Conservation (phyloP, 2,113 vertebrate genomes). For the Varanus salvator region DNA sequence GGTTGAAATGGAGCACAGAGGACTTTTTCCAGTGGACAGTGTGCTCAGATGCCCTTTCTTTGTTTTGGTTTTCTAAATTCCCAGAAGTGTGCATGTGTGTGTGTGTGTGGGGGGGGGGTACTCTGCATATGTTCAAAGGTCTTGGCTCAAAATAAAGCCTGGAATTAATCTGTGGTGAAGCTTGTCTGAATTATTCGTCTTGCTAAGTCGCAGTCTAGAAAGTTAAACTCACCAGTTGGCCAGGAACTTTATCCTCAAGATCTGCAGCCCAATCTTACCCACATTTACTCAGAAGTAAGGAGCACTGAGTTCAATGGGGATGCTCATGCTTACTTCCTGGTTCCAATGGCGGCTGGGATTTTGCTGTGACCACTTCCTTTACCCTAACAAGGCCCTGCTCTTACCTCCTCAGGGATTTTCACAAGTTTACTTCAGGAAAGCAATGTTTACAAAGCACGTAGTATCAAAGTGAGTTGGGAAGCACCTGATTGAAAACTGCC, state of each 20-base stretch:
- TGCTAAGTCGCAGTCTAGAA: not conserved
- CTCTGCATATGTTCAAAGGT: not conserved
- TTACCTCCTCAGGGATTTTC: not conserved
- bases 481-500: not conserved
- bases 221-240: not conserved
- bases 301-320: not conserved
- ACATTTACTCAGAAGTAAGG: not conserved
- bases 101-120: not conserved
- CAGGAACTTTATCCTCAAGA: not conserved
- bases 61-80: not conserved
- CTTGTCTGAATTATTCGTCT: not conserved
- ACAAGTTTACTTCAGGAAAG: not conserved
- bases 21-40: not conserved
- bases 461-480: too few species aligned
- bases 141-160: too few species aligned
- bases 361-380: not conserved
- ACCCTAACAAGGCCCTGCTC: not conserved
- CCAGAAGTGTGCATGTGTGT: not conserved
- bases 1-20: not conserved
- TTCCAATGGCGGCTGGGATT: not conserved
- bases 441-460: not conserved
- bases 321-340: not conserved
- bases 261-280: not conserved
- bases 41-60: not conserved
- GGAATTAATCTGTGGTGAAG: not conserved